Evolutionary conservation across 2,797 vertebrate species (phyloP).

Genomic region (Argentina silus): DNA sequence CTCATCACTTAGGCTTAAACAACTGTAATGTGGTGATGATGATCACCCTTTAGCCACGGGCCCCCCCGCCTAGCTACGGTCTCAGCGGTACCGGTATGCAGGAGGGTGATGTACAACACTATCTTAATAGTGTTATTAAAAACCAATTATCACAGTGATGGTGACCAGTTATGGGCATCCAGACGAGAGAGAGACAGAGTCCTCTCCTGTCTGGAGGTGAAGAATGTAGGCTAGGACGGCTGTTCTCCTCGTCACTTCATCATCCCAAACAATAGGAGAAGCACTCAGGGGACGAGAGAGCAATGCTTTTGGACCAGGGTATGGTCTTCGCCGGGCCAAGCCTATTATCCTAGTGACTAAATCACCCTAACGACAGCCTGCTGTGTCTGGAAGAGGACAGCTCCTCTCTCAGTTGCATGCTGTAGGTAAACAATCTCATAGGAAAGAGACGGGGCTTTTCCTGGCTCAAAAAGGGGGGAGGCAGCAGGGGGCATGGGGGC

Average conservation of each 20-base stretch:
- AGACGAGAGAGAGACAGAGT: slow-evolving; percentile 32
- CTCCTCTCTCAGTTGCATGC: background rate
- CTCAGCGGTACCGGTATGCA: slow-evolving; percentile 67
- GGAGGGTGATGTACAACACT: slow-evolving; percentile 72
- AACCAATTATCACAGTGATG: slow-evolving; percentile 75
- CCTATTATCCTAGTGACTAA: too few relatives aligned
- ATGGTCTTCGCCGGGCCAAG: too few relatives aligned
- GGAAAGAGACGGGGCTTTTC: background rate
- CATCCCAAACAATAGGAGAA: too few relatives aligned
- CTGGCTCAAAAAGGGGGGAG: too few relatives aligned
- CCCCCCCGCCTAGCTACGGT: slow-evolving; percentile 43
- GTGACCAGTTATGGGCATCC: slow-evolving; percentile 59
- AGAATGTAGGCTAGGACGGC: too few relatives aligned
- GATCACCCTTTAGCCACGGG: slow-evolving; percentile 31
- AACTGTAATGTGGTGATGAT: slow-evolving; percentile 48
- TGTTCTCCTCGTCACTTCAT: too few relatives aligned
- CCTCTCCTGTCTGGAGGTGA: too few relatives aligned
- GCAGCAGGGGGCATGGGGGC: background rate
- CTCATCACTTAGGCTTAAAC: background rate
- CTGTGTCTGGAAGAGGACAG: background rate
- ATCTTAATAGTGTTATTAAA: slow-evolving; percentile 80
- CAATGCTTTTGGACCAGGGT: too few relatives aligned
- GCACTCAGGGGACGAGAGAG: too few relatives aligned
- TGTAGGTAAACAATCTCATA: background rate
- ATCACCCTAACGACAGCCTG: background rate